Base-by-base conservation (phyloP, 2,797 vertebrate species). In the Martes flavigula region DNA sequence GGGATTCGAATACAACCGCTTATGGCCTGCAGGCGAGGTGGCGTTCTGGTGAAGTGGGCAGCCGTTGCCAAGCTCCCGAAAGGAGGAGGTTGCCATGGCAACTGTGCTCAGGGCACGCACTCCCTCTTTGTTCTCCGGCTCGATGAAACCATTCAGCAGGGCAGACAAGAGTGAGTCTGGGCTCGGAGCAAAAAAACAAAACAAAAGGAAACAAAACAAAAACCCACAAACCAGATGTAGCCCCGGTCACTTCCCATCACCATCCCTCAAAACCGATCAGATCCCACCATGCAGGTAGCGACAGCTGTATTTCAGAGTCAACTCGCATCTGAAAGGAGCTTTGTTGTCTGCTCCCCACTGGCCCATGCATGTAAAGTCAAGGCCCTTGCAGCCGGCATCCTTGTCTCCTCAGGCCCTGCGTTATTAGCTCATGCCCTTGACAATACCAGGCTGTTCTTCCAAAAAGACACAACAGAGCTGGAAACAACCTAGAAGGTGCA, bases 41-140 rank as follows among this genome's bases (percentile, higher is more conserved):
- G 35, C 56, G 54, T n/a, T 48, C 93, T 92, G 72, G 25, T 73
- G 38, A 94, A 78, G 40, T 90, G 70, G 58, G 66, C n/a, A 32
- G 17, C 32, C 11, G 32, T 95, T 38, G 25, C 87, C 51, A 94
- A n/a, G 78, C 40, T 91, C 91, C 79, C 66, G 38, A 54, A 78
- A 40, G 35, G 23, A 87, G 46, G 66, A 66, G 35, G 46, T 91
- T 79, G 72, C 66, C 51, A 21, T 93, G 82, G 88, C 51, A 97
- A 92, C 35, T 56, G 27, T 85, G 21, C 75, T 87, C 48, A 56
- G 78, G 73, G 81, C 46, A 27, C 2, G 43, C 32, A 70, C 75
- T 95, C 43, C 20, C 40, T 40, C 92, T 96, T 93, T 95, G 75
- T 96, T 91, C 66, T 83, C 85, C 78, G 64, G 46, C 15, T 96